Evolutionary conservation across 2,797 vertebrate species (phyloP).

Genomic region (Acanthurus leucopareius): DNA sequence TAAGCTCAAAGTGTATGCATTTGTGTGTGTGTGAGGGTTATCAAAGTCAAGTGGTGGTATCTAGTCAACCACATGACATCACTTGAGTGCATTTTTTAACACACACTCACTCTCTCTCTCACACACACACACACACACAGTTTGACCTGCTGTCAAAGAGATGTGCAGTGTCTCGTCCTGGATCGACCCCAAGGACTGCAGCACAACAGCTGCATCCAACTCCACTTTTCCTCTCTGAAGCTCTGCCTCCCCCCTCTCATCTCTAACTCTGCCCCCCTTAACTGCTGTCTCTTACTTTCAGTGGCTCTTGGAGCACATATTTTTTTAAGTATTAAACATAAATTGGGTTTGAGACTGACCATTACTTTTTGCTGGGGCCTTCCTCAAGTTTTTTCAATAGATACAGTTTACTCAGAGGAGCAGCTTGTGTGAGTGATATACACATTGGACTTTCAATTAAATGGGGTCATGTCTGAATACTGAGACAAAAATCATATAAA

Average conservation of each 20-base stretch:
- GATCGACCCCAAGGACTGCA: conserved; percentile 53
- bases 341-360: conserved; percentile 15
- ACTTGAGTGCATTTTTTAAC: conserved; percentile 28
- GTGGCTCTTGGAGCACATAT: conserved; percentile 16
- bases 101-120: conserved; percentile 1
- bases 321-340: conserved; percentile 20
- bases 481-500: neutral
- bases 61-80: conserved; percentile 40
- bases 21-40: conserved; percentile 18
- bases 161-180: conserved; percentile 45
- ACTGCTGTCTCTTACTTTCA: conserved; percentile 23
- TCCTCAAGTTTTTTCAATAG: neutral
- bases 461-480: neutral
- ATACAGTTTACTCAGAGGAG: neutral
- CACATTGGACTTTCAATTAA: neutral
- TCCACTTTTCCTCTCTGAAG: conserved; percentile 15
- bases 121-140: conserved; percentile 6
- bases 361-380: conserved; percentile 1
- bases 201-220: conserved; percentile 49
- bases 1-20: conserved; percentile 14
- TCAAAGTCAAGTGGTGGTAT: conserved; percentile 61
- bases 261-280: conserved; percentile 19
- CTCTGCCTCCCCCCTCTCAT: neutral
- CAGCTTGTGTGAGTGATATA: no score
- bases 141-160: conserved; percentile 62